These are phyloP conservation scores for Corythaeola cristata DNA, from an alignment of 2,113 vertebrate genomes.

Conservation along the genomic window DNA sequence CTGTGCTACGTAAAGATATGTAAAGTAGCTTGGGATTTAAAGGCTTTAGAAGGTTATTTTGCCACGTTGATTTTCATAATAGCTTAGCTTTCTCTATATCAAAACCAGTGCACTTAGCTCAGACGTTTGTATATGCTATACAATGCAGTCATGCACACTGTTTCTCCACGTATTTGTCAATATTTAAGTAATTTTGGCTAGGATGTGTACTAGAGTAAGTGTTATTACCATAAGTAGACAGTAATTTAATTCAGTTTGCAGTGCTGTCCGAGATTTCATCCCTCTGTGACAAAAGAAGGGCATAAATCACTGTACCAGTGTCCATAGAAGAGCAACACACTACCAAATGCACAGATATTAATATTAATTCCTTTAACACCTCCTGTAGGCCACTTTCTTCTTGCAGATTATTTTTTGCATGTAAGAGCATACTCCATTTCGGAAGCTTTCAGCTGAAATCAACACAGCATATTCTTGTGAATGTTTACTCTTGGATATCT, in stretches of 20 bases:
- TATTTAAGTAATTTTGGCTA: not conserved
- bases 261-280: not conserved
- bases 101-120: not conserved
- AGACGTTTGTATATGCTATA: not conserved
- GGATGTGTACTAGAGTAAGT: not conserved
- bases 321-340: not conserved
- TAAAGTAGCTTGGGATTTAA: not conserved
- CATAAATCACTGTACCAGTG: not conserved
- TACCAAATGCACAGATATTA: not conserved
- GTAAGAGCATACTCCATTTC: not conserved
- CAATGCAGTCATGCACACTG: not conserved
- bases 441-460: not conserved
- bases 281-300: not conserved
- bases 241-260: not conserved
- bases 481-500: not conserved
- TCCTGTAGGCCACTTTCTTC: not conserved
- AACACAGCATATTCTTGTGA: not conserved
- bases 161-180: not conserved
- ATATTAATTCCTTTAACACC: not conserved
- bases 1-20: not conserved
- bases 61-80: not conserved
- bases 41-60: not conserved
- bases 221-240: not conserved
- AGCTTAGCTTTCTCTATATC: not conserved
- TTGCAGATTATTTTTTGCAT: not conserved